A percentile compares a stretch with the other conserved stretches of the same genome.
phyloP scores from a whole-genome alignment of 92 coral and sea anemone genomes.

The Zoanthus gigantus region DNA sequence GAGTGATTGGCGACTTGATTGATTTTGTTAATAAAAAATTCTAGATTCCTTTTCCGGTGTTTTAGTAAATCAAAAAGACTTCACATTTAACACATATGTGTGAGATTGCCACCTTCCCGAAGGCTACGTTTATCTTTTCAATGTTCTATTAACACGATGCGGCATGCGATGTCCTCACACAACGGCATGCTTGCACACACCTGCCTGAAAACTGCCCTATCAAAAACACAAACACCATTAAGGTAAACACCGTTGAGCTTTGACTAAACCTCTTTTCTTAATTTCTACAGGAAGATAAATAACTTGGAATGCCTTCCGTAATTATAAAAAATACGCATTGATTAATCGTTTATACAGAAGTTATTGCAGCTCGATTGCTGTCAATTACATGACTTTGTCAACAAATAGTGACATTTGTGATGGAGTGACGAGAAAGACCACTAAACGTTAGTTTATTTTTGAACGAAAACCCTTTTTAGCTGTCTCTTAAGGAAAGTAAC shows the following conservation, averaged over 20 bases:
- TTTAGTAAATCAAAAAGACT: slow-evolving; percentile 20
- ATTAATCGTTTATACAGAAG: slow-evolving; percentile 12
- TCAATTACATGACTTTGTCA: slow-evolving; percentile 2
- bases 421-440: not conserved
- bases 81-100: not conserved
- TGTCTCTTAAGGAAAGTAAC: not conserved
- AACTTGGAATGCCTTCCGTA: not conserved
- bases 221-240: not conserved
- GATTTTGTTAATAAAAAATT: slow-evolving; percentile 4
- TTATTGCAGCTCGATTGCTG: not conserved
- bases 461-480: not conserved
- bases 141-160: not conserved
- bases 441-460: too few species aligned
- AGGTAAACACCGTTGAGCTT: not conserved
- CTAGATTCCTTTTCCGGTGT: slow-evolving; percentile 29
- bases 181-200: not conserved
- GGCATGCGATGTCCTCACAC: not conserved
- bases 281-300: not conserved
- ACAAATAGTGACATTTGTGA: not conserved
- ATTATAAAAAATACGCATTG: not conserved
- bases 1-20: not conserved
- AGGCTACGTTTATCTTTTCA: not conserved
- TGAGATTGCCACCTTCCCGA: not conserved
- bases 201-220: not conserved
- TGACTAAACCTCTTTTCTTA: not conserved